phyloP scores from a whole-genome alignment of 2,888 invertebrate species.

The Epirrita christyi region DNA sequence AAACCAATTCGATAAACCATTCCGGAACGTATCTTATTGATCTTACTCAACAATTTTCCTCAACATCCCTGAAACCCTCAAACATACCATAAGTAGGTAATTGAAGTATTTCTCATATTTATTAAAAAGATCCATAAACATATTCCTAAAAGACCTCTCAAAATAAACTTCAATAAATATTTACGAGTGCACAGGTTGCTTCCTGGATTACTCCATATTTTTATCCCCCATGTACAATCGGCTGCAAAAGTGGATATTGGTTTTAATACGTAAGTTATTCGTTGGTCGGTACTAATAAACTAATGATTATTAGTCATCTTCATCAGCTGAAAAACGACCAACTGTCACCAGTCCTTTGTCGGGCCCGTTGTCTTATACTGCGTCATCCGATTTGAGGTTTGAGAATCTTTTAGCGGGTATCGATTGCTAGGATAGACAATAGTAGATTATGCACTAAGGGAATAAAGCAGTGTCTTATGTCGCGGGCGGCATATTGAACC shows the following conservation, averaged over 20 bases:
- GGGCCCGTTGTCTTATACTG: too few relatives aligned
- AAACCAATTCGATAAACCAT: constrained; percentile 4
- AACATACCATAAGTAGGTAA: not conserved
- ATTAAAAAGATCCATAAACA: constrained; percentile 24
- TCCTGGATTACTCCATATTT: constrained; percentile 26
- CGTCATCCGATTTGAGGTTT: too few relatives aligned
- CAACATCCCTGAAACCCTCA: not conserved
- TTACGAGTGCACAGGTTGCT: constrained; percentile 35
- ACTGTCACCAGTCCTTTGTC: too few relatives aligned
- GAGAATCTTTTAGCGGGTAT: too few relatives aligned
- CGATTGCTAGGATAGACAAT: too few relatives aligned
- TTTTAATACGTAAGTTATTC: too few relatives aligned
- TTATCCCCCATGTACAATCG: constrained; percentile 22
- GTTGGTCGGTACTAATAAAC: too few relatives aligned
- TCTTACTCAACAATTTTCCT: constrained; percentile 11
- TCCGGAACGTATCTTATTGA: constrained; percentile 9
- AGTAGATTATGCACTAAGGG: too few relatives aligned
- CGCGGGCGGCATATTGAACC: too few relatives aligned
- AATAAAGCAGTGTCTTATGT: too few relatives aligned
- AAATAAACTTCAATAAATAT: constrained; percentile 40
- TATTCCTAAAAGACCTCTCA: constrained; percentile 12
- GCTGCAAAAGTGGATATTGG: not conserved
- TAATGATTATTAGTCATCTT: too few relatives aligned
- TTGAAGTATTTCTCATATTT: constrained; percentile 13
- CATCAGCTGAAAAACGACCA: too few relatives aligned